These are phyloP conservation scores for Akabosia matsudoensis DNA, from an alignment of 1,140 invertebrate species.

Conservation along the genomic window DNA sequence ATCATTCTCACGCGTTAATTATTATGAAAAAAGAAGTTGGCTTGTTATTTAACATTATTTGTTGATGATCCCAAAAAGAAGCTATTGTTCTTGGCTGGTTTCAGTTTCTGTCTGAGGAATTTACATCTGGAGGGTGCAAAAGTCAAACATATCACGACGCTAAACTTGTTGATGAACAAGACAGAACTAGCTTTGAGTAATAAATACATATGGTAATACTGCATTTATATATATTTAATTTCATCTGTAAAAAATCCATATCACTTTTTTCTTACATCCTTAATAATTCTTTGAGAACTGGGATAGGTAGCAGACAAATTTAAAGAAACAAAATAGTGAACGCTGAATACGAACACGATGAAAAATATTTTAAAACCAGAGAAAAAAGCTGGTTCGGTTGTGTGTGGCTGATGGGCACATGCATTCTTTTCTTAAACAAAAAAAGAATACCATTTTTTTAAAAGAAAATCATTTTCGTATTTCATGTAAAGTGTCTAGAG, in stretches of 20 bases:
- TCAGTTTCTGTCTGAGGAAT: conserved; percentile 11
- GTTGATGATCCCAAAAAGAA: background rate
- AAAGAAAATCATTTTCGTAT: no score
- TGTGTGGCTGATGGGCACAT: conserved; percentile 15
- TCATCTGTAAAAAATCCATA: conserved; percentile 10
- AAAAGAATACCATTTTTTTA: no score
- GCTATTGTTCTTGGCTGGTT: background rate
- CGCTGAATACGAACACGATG: no score
- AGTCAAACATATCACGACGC: background rate
- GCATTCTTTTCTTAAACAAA: background rate
- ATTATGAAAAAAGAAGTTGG: background rate
- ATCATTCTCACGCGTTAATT: conserved; percentile 6
- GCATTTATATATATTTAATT: background rate
- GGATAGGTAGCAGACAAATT: no score
- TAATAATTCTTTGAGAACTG: no score
- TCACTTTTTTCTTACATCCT: no score
- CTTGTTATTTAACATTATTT: background rate
- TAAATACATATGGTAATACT: background rate
- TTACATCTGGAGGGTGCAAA: background rate
- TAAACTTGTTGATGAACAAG: background rate
- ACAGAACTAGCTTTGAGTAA: background rate
- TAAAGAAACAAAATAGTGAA: no score
- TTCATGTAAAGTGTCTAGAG: background rate
- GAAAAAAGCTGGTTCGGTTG: no score
- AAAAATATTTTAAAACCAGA: no score